Conservation (phyloP, 2,888 invertebrate species). For the Apotomis betuletana region DNA sequence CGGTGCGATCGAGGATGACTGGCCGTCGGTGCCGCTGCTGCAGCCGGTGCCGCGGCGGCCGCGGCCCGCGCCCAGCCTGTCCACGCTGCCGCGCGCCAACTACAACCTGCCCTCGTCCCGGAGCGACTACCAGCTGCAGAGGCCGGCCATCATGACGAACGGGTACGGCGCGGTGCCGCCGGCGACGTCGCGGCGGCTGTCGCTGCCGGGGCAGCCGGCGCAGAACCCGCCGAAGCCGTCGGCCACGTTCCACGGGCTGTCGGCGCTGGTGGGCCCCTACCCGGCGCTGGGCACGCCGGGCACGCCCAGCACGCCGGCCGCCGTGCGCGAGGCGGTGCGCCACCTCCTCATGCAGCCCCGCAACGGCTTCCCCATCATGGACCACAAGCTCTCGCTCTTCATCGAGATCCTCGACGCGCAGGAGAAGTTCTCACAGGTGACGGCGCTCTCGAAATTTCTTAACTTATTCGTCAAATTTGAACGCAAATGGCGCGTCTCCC, state of each 20-base stretch:
- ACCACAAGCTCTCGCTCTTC: conserved; percentile 90
- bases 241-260: conserved; percentile 85
- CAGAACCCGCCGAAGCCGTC: conserved; percentile 83
- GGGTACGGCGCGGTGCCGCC: conserved; percentile 80
- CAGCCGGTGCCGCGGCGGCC: conserved; percentile 82
- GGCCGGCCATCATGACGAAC: conserved; percentile 80
- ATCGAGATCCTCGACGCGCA: conserved; percentile 93
- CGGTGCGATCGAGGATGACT: conserved; percentile 77
- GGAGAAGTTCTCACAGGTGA: conserved; percentile 91
- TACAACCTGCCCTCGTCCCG: conserved; percentile 84
- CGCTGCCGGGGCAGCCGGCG: conserved; percentile 81
- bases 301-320: conserved; percentile 84
- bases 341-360: conserved; percentile 87
- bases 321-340: conserved; percentile 87
- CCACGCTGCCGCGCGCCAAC: conserved; percentile 75
- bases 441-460: not conserved
- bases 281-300: conserved; percentile 67
- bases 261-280: conserved; percentile 64
- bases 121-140: conserved; percentile 85
- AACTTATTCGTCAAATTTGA: conserved; percentile 48
- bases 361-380: conserved; percentile 89
- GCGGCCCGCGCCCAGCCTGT: conserved; percentile 72
- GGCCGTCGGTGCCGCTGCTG: conserved; percentile 77
- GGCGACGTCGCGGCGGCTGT: conserved; percentile 79
- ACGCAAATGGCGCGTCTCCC: conserved; percentile 19